These are phyloP conservation scores for Calephelis perditalis DNA, from an alignment of 2,888 invertebrate species.

Conservation along the genomic window DNA sequence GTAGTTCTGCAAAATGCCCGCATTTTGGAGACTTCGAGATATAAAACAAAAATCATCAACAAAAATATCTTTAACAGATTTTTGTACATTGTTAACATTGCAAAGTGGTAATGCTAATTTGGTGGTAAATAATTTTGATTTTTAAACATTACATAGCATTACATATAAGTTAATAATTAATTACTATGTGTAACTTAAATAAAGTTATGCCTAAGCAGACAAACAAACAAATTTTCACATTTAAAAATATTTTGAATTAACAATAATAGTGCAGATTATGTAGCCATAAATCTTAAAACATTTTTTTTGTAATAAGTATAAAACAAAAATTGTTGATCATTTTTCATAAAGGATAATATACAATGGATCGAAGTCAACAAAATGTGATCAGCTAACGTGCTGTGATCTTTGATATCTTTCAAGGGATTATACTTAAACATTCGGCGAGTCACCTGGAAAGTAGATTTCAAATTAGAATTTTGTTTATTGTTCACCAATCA, in stretches of 20 bases:
- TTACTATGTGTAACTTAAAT: too few species aligned
- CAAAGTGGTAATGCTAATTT: too few species aligned
- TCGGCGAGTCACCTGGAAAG: conserved; percentile 77
- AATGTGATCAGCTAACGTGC: conserved; percentile 58
- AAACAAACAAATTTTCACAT: too few species aligned
- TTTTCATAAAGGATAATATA: conserved; percentile 38
- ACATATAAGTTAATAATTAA: too few species aligned
- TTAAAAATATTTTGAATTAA: neutral
- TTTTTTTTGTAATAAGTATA: neutral
- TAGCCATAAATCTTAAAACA: neutral
- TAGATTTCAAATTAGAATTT: conserved; percentile 77
- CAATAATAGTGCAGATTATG: neutral
- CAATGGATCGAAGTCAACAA: conserved; percentile 50
- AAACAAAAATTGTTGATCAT: conserved; percentile 31
- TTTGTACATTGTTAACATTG: conserved; percentile 7
- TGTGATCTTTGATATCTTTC: conserved; percentile 64
- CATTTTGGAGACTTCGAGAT: conserved; percentile 50
- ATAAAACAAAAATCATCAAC: conserved; percentile 40
- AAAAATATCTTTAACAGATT: conserved; percentile 11
- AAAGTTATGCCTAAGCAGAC: too few species aligned
- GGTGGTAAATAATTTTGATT: neutral
- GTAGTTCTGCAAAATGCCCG: conserved; percentile 67
- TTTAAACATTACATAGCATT: too few species aligned
- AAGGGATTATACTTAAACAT: conserved; percentile 70
- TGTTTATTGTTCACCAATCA: conserved; percentile 71